Conservation (phyloP, 2,113 vertebrate genomes). For the Rhombomys opimus region DNA sequence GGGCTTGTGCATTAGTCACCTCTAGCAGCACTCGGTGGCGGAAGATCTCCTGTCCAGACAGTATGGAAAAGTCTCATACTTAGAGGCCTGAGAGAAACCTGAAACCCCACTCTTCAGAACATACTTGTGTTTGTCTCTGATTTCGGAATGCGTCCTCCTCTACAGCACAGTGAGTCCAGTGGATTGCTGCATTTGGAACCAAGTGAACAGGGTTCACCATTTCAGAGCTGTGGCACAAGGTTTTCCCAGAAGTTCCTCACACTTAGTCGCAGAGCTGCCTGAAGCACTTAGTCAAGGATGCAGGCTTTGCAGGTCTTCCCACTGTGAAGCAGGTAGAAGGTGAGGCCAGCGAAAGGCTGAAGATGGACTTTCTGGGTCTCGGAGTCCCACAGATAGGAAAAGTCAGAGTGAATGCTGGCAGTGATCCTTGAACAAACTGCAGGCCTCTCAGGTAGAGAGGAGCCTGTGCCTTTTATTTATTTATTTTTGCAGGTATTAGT, state of each 20-base stretch:
- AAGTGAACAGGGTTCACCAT: neutral
- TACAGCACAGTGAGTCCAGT: neutral
- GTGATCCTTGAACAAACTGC: neutral
- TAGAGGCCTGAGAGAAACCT: neutral
- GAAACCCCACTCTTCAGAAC: neutral
- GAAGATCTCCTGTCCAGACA: neutral
- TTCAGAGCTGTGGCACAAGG: neutral
- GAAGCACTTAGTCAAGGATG: neutral
- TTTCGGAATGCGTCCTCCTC: neutral
- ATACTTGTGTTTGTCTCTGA: slow-evolving; percentile 4
- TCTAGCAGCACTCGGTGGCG: neutral
- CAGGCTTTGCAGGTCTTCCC: neutral
- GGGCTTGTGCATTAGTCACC: neutral
- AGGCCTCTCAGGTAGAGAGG: neutral
- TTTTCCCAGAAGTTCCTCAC: neutral
- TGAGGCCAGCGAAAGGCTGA: neutral
- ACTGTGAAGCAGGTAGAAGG: neutral
- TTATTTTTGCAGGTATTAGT: neutral
- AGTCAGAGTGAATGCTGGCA: neutral
- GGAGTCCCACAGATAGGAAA: neutral
- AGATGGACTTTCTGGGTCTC: slow-evolving; percentile 19
- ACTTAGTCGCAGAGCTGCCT: neutral
- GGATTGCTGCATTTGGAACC: neutral
- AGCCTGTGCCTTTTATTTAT: neutral
- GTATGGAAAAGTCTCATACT: neutral